A percentile compares a stretch with the other conserved stretches of the same genome.
These are phyloP conservation scores for Forbesichthys agassizii DNA, from an alignment of 2,113 vertebrate genomes.

Conservation along the genomic window DNA sequence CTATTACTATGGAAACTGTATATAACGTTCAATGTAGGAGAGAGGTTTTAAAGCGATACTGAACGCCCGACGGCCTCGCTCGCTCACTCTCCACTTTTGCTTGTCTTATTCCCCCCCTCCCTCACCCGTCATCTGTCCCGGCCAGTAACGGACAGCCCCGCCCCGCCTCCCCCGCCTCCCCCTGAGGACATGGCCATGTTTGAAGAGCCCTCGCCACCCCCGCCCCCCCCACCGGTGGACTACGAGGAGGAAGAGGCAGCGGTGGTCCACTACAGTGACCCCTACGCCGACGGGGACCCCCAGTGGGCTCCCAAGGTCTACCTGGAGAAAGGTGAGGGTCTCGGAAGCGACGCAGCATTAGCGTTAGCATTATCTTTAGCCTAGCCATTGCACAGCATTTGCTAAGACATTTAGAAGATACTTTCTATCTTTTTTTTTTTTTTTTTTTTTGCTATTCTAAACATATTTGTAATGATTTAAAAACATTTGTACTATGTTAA, in stretches of 20 bases:
- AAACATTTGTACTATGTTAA: not conserved
- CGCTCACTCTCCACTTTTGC: not conserved
- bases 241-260: slow-evolving; percentile 96
- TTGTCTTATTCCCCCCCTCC: not conserved
- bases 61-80: not conserved
- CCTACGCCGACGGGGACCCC: slow-evolving; percentile 95
- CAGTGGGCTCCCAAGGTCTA: slow-evolving; percentile 95
- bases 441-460: not conserved
- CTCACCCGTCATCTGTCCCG: slow-evolving; percentile 58
- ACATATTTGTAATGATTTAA: not conserved
- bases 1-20: too few relatives aligned
- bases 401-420: too few relatives aligned
- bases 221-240: slow-evolving; percentile 93
- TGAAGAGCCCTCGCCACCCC: slow-evolving; percentile 92
- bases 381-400: too few relatives aligned
- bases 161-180: slow-evolving; percentile 92
- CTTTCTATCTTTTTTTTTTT: too few relatives aligned
- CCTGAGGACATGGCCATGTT: slow-evolving; percentile 94
- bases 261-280: slow-evolving; percentile 94
- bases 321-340: slow-evolving; percentile 89
- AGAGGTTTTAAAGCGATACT: too few relatives aligned
- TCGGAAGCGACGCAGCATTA: not conserved
- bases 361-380: too few relatives aligned
- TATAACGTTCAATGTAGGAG: too few relatives aligned
- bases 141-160: slow-evolving; percentile 95